A percentile compares a stretch with the other conserved stretches of the same genome.
These are phyloP conservation scores for Cheilosia vernalis DNA, from an alignment of 2,888 invertebrate species.

Conservation along the genomic window DNA sequence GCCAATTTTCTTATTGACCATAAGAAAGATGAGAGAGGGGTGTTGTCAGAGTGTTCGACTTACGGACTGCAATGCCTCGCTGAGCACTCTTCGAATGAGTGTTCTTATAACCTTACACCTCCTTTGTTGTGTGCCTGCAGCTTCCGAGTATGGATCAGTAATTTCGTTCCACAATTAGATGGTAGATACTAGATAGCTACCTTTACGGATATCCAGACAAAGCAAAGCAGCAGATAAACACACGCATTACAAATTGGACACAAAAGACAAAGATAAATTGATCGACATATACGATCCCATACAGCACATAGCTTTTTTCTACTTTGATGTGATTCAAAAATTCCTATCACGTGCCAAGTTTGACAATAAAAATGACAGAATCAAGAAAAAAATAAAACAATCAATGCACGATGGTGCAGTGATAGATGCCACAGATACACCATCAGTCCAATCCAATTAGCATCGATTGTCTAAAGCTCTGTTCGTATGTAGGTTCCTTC, in stretches of 20 bases:
- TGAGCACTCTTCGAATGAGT: too few relatives aligned
- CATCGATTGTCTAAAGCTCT: constrained; percentile 50
- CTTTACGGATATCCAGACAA: background rate
- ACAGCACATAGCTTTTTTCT: background rate
- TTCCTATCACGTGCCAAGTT: constrained; percentile 76
- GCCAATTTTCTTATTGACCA: too few relatives aligned
- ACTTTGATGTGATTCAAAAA: constrained; percentile 40
- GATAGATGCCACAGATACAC: constrained; percentile 40
- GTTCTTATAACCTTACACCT: too few relatives aligned
- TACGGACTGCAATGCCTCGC: too few relatives aligned
- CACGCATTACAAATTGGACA: constrained; percentile 29
- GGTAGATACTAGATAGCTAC: too few relatives aligned
- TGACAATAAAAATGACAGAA: constrained; percentile 76
- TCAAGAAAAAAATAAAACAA: constrained; percentile 61
- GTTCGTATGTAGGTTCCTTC: background rate
- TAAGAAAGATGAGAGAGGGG: too few relatives aligned
- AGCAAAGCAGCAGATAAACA: constrained; percentile 9
- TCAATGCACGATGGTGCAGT: constrained; percentile 61
- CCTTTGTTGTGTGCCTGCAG: too few relatives aligned
- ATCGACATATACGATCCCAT: constrained; percentile 15
- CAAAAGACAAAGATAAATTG: constrained; percentile 29
- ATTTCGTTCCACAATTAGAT: constrained; percentile 5
- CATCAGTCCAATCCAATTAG: constrained; percentile 75
- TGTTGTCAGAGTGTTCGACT: too few relatives aligned
- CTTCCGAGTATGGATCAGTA: background rate